phyloP scores from a whole-genome alignment of 2,797 vertebrate species.

The Bovichtus diacanthus region DNA sequence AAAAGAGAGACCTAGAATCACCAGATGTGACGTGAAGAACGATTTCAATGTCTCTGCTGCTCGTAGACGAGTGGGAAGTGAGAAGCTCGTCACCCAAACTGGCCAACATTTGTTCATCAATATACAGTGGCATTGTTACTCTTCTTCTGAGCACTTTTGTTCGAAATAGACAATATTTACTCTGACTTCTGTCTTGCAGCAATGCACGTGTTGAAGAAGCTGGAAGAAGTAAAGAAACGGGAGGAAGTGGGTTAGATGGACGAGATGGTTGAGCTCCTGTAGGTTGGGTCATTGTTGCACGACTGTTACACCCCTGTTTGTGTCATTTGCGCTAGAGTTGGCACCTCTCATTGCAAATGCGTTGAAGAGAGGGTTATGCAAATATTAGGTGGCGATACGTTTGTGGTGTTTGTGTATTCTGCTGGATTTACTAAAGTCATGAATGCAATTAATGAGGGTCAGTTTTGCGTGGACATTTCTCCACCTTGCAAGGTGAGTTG shows the following conservation, averaged over 20 bases:
- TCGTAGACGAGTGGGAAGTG: conserved; percentile 18
- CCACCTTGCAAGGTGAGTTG: neutral
- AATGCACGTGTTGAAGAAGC: neutral
- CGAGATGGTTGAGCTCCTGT: neutral
- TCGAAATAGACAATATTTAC: conserved; percentile 24
- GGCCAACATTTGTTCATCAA: conserved; percentile 1
- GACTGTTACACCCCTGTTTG: neutral
- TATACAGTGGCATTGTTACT: neutral
- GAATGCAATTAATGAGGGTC: conserved; percentile 5
- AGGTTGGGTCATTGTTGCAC: neutral
- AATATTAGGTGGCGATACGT: neutral
- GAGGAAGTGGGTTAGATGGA: neutral
- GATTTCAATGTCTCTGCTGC: conserved; percentile 2
- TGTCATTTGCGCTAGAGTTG: neutral
- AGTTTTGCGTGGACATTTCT: neutral
- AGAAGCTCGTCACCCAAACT: conserved; percentile 1
- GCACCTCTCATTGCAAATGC: neutral
- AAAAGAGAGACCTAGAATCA: conserved; percentile 14
- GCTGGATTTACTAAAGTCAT: neutral
- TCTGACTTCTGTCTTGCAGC: conserved; percentile 1
- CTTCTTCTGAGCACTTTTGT: conserved; percentile 10
- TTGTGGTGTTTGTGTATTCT: neutral
- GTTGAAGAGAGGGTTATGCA: neutral
- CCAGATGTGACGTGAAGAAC: conserved; percentile 19
- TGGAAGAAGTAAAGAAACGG: neutral